Percentiles rank a stretch among this genome's conserved stretches.
phyloP scores from a whole-genome alignment of 2,797 vertebrate species.

The Sebastes nivosus region DNA sequence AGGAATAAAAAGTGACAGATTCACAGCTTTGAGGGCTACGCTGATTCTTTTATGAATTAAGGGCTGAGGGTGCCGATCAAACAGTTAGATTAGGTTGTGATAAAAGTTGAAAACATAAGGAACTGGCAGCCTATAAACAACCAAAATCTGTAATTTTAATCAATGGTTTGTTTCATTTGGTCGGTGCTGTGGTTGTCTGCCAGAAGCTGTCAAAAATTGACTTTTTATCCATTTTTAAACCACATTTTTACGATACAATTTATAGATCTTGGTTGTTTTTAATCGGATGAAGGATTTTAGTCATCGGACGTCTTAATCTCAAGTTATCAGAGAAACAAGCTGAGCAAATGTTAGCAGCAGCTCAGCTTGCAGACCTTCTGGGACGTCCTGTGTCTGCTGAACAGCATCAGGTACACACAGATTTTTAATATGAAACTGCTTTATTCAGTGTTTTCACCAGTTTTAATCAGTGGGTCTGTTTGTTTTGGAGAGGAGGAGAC shows the following conservation, averaged over 20 bases:
- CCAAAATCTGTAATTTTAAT: no score
- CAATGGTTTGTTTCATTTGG: neutral
- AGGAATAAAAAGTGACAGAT: slow-evolving; percentile 62
- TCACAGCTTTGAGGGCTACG: slow-evolving; percentile 46
- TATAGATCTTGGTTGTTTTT: neutral
- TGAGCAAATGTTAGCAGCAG: no score
- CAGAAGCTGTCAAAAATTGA: neutral
- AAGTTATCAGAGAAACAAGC: neutral
- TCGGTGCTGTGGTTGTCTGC: neutral
- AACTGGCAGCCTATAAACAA: slow-evolving; percentile 7
- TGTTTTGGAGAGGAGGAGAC: no score
- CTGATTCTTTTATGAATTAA: slow-evolving; percentile 39
- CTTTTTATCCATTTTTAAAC: neutral
- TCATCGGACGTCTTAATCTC: neutral
- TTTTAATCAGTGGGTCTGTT: neutral
- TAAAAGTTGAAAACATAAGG: neutral
- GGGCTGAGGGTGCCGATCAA: slow-evolving; percentile 1
- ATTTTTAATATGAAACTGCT: neutral
- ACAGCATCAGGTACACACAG: no score
- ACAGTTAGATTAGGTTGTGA: slow-evolving; percentile 24
- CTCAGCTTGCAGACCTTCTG: no score
- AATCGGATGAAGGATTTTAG: neutral
- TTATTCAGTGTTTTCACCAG: neutral
- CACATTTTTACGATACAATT: neutral
- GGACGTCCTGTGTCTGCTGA: no score